Evolutionary conservation across 30 jellyfish, hydroid and myxozoan genomes (phyloP).

Genomic region (Turritopsis dohrnii): DNA sequence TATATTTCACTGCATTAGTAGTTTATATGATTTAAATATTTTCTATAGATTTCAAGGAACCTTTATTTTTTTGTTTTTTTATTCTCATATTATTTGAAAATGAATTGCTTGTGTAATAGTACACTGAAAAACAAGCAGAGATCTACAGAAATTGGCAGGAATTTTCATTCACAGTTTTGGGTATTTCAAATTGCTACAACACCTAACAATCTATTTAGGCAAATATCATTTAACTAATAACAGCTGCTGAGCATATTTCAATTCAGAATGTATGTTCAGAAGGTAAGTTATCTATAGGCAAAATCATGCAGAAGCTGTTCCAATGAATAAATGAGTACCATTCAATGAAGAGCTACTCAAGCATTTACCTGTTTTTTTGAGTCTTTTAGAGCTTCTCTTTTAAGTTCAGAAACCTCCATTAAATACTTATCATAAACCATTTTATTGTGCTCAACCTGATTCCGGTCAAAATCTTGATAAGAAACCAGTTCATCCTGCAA

Average conservation of each 20-base stretch:
- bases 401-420: conserved; percentile 37
- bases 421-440: conserved; percentile 38
- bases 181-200: not conserved
- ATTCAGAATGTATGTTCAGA: not conserved
- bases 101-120: too few species aligned
- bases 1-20: too few species aligned
- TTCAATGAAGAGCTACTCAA: conserved; percentile 10
- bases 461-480: conserved; percentile 41
- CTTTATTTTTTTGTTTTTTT: too few species aligned
- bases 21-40: too few species aligned
- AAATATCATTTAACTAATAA: not conserved
- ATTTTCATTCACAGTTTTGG: not conserved
- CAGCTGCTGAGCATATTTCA: conserved; percentile 1
- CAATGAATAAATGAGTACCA: conserved; percentile 6
- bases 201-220: not conserved
- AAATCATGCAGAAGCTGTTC: not conserved
- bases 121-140: too few species aligned
- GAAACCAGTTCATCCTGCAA: conserved; percentile 45
- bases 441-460: conserved; percentile 55
- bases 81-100: too few species aligned
- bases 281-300: not conserved
- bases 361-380: conserved; percentile 68
- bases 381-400: conserved; percentile 69
- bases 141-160: too few species aligned
- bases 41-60: too few species aligned